Base-by-base conservation (phyloP, 2,113 vertebrate genomes). In the Epinephelus moara region DNA sequence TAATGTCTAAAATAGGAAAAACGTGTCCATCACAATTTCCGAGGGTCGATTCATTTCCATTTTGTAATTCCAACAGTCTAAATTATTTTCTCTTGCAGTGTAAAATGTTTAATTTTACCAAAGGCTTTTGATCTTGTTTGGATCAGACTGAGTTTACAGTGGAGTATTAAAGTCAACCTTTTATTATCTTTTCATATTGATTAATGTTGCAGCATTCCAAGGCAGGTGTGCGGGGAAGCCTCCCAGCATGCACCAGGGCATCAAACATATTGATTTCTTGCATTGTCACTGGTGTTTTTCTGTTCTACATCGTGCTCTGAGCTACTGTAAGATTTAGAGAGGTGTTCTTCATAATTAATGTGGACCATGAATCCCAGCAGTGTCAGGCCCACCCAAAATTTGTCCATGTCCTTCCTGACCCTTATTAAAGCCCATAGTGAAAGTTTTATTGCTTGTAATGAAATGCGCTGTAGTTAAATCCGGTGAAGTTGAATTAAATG, bases 391-490 rank as follows among this genome's bases (percentile, higher is more conserved):
- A 50, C 25, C 14, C 18, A 25, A 18, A 75, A 78, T 52, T 0
- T 37, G 50, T 27, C 4, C 64, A 15, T 71, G 8, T 74, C 40
- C 49, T 74, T 33, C 21, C 40, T 75, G 49, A 40, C 45, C 84
- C 59, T 27, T 30, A 66, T 82, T 81, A 64, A 82, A 78, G 50
- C 45, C 33, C 56, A 3, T 1, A 23, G 67, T 70, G 55, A 75
- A 86, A 70, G 63, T 45, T 6, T 50, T 70, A 77, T 33, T 21
- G 52, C 60, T 50, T 33, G 30, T 25, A 76, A 70, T 67, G 63
- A 87, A 90, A 81, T 71, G 60, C 55, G 0, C 62, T 70, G 61
- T 60, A 72, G 60, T 64, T 27, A 78, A 88, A 85, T 74, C 21
- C 59, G 75, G 49, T 56, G 63, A n/a, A 19, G 64, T 13, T 50